Base-by-base conservation (phyloP, 2,113 vertebrate species). In the Paralichthys olivaceus region DNA sequence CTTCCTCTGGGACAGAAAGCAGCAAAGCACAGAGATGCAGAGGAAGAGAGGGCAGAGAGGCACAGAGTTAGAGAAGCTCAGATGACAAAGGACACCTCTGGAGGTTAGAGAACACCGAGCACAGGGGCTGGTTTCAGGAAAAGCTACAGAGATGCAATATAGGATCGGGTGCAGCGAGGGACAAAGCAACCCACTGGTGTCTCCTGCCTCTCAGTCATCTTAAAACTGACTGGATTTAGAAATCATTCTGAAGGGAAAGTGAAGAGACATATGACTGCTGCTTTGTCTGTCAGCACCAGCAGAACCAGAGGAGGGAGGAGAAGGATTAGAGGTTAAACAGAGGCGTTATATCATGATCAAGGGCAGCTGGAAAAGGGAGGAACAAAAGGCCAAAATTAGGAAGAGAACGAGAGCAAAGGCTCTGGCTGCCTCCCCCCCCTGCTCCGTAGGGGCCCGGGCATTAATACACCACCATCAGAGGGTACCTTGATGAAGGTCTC, bases 401-500 rank as follows among this genome's bases (percentile, higher is more conserved):
- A 89, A 85, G 69, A 87, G 77, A 72, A 73, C 15, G 72, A 84
- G 71, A 85, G 78, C 47, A 19, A 83, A 81, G 81, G 87, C 77
- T 80, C 56, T 88, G 94, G 94, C 91, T 89, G 94, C 95, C 94
- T 92, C 94, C 91, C 87, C 92, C 95, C 94, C 84, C 87, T 85
- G 85, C 87, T 79, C 86, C 93, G 92, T 89, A 92, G 90, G 91
- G 92, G 90, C 37, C 72, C 0, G 74, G 88, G 93, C 90, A 90
- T 93, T 93, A 94, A 88, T 72, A 60, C 90, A 93, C 89, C 93
- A 94, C 89, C 83, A 82, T 54, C 93, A 89, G 77, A 79, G 82
- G 95, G 95, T 99, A 99, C 98, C 98, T 99, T 94, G 95, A 99
- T 98, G 96, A 99, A 99, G 15, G 95, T 95, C 96, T 99, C 98